Percentiles rank a stretch among this genome's conserved stretches.
phyloP scores from a whole-genome alignment of 2,797 vertebrate species.

The Pteropus rufus region DNA sequence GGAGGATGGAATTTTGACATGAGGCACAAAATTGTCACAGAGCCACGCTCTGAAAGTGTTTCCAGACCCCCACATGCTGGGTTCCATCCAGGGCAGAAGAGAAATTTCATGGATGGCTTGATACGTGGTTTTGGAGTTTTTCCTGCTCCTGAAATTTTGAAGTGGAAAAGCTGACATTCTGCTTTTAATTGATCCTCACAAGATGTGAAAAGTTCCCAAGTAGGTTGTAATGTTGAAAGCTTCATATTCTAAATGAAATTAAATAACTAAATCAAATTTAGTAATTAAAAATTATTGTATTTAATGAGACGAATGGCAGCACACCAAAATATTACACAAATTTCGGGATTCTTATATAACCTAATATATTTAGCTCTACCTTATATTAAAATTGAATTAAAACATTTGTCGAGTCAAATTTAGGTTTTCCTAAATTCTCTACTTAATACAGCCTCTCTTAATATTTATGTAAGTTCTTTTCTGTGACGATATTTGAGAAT shows the following conservation, averaged over 20 bases:
- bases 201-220: background rate
- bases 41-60: slow-evolving; percentile 65
- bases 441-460: background rate
- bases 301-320: background rate
- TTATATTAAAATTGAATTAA: background rate
- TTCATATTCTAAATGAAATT: background rate
- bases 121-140: background rate
- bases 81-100: background rate
- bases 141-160: background rate
- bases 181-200: background rate
- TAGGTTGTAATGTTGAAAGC: background rate
- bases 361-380: background rate
- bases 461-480: background rate
- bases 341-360: background rate
- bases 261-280: background rate
- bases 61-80: slow-evolving; percentile 38
- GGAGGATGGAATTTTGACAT: slow-evolving; percentile 57
- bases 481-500: background rate
- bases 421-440: background rate
- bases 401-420: background rate
- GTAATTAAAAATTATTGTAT: background rate
- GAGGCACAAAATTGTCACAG: slow-evolving; percentile 71
- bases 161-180: slow-evolving; percentile 17
- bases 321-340: background rate
- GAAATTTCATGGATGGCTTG: background rate